These are phyloP conservation scores for Lasioglossum malachurum DNA, from an alignment of 2,888 invertebrate genomes.

Conservation along the genomic window DNA sequence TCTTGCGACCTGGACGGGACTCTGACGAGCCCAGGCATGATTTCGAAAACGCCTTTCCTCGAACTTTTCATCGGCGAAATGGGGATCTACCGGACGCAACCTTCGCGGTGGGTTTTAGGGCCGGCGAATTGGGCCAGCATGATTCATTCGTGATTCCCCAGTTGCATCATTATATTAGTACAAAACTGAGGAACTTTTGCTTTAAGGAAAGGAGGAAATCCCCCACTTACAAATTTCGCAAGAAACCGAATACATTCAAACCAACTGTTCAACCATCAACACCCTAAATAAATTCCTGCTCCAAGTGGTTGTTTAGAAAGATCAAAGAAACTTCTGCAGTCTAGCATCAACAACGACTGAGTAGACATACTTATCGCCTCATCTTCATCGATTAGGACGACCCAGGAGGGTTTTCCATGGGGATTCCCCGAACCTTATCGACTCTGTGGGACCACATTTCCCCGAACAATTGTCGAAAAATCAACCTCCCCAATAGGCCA, in stretches of 20 bases:
- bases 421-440: not conserved
- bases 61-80: constrained; percentile 18
- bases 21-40: not conserved
- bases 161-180: not conserved
- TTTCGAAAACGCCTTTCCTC: constrained; percentile 48
- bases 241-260: too few relatives aligned
- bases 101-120: not conserved
- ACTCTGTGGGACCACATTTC: not conserved
- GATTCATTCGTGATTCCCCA: not conserved
- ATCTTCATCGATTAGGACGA: not conserved
- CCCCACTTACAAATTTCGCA: too few relatives aligned
- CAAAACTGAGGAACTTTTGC: not conserved
- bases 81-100: not conserved
- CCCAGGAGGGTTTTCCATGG: not conserved
- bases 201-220: not conserved
- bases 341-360: not conserved
- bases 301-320: not conserved
- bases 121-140: not conserved
- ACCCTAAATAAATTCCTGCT: not conserved
- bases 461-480: not conserved
- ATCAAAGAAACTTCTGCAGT: not conserved
- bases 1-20: constrained; percentile 52
- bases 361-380: not conserved
- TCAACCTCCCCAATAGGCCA: not conserved
- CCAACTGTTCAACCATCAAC: too few relatives aligned